These are phyloP conservation scores for Plebejus argus DNA, from an alignment of 2,888 invertebrate genomes.

Conservation along the genomic window DNA sequence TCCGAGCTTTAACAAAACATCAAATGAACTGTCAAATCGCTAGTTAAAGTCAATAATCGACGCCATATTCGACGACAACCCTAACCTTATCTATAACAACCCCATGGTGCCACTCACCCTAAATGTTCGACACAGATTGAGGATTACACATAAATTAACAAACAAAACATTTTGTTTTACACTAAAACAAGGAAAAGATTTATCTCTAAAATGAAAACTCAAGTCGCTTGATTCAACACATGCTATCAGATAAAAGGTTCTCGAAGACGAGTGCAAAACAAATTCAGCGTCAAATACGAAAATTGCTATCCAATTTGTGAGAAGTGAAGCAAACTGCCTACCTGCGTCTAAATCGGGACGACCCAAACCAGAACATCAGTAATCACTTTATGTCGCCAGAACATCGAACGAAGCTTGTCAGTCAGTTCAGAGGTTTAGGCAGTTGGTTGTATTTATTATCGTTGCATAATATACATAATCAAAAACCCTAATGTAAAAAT, in stretches of 20 bases:
- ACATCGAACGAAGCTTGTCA: background rate
- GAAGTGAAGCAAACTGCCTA: slow-evolving; percentile 28
- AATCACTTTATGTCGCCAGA: background rate
- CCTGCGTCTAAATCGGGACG: background rate
- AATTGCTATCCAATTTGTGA: slow-evolving; percentile 6
- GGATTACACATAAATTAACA: no score
- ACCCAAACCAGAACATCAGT: background rate
- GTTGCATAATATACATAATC: no score
- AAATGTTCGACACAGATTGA: no score
- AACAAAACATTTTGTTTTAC: background rate
- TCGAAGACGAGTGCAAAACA: background rate
- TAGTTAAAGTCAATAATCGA: no score
- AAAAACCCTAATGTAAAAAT: no score
- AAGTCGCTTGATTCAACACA: background rate
- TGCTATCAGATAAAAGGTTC: background rate
- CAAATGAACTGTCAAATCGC: no score
- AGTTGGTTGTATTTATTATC: background rate
- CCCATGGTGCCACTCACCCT: no score
- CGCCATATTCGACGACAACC: no score
- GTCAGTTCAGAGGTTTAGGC: background rate
- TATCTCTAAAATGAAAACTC: background rate
- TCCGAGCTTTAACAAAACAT: no score
- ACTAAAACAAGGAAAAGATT: background rate
- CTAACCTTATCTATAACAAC: no score
- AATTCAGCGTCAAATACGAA: background rate